Evolutionary conservation across 2,113 vertebrate genomes (phyloP).

Genomic region (Pandion haliaetus): DNA sequence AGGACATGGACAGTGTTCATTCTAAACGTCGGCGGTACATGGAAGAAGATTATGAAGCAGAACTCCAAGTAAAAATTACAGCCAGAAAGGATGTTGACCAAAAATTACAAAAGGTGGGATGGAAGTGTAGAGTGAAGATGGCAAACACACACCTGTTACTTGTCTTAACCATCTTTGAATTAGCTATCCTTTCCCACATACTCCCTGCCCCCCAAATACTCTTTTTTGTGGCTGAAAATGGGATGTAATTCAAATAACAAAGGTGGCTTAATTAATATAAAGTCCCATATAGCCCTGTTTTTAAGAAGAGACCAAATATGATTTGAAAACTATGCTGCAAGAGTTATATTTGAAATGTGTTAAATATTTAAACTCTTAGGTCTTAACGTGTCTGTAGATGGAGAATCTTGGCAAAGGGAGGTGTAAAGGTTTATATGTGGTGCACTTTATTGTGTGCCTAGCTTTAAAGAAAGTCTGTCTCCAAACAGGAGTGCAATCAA

Average conservation of each 20-base stretch:
- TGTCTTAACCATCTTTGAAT: background rate
- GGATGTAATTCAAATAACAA: background rate
- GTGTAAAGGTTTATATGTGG: background rate
- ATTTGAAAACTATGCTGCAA: background rate
- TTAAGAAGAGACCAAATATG: background rate
- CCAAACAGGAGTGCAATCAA: background rate
- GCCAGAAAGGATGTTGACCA: constrained; percentile 85
- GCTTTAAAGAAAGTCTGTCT: background rate
- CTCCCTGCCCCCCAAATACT: background rate
- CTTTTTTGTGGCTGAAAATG: background rate
- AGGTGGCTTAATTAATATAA: background rate
- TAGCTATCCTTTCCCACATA: background rate
- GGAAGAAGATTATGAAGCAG: constrained; percentile 85
- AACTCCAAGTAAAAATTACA: constrained; percentile 93
- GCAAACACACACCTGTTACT: background rate
- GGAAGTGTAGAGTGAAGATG: background rate
- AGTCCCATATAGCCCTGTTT: background rate
- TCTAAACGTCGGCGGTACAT: constrained; percentile 76
- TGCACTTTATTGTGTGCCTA: background rate
- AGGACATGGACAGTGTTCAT: constrained; percentile 77
- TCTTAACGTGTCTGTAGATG: background rate
- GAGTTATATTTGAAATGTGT: background rate
- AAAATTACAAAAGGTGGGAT: constrained; percentile 88
- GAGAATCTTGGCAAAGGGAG: background rate
- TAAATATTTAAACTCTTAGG: background rate